phyloP scores from a whole-genome alignment of 2,113 vertebrate genomes.

The Brachyhypopomus occidentalis region DNA sequence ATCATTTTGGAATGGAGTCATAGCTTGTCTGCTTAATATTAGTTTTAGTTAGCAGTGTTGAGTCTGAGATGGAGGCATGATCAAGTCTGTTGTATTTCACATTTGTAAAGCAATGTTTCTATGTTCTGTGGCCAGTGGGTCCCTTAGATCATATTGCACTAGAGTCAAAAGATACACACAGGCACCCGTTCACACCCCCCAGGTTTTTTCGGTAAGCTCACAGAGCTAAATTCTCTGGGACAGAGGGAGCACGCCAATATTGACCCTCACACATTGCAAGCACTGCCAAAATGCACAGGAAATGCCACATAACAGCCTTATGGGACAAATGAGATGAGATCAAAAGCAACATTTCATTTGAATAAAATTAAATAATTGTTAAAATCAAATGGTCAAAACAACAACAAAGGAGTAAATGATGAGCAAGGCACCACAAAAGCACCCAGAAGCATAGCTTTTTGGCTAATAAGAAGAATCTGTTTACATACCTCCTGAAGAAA shows the following conservation, averaged over 20 bases:
- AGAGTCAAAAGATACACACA: too few relatives aligned
- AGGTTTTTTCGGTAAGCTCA: background rate
- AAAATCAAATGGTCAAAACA: conserved; percentile 7
- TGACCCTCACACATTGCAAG: conserved; percentile 17
- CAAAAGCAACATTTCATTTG: conserved; percentile 65
- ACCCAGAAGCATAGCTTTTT: conserved; percentile 74
- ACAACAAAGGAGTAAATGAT: conserved; percentile 28
- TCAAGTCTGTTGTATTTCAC: too few relatives aligned
- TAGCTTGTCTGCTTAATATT: too few relatives aligned
- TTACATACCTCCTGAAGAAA: conserved; percentile 98
- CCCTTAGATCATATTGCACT: too few relatives aligned
- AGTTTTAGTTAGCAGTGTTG: too few relatives aligned
- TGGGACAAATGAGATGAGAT: conserved; percentile 42
- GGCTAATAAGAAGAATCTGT: conserved; percentile 60
- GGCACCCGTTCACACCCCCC: background rate
- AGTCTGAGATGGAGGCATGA: too few relatives aligned
- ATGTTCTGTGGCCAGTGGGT: too few relatives aligned
- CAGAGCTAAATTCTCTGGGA: background rate
- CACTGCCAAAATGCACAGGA: conserved; percentile 20
- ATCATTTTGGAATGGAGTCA: too few relatives aligned
- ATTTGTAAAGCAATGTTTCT: too few relatives aligned
- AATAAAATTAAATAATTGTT: conserved; percentile 38
- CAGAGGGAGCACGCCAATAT: conserved; percentile 16
- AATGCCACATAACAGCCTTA: conserved; percentile 30
- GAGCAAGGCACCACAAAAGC: conserved; percentile 62